These are phyloP conservation scores for Phaenicophaeus curvirostris DNA, from an alignment of 2,797 vertebrate genomes.

Conservation along the genomic window DNA sequence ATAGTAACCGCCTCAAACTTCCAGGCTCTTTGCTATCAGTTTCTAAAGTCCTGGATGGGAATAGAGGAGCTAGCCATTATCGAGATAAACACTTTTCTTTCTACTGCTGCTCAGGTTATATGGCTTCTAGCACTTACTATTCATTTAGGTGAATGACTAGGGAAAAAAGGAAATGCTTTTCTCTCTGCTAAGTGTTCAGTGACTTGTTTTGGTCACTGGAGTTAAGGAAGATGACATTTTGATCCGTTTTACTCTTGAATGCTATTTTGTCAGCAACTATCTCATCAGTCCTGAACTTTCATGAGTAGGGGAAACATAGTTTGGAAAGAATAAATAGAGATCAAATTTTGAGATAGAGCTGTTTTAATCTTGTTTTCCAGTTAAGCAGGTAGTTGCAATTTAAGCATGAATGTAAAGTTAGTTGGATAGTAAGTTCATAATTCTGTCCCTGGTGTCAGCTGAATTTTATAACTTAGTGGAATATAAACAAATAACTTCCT, in stretches of 20 bases:
- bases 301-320: background rate
- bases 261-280: background rate
- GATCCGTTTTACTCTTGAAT: background rate
- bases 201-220: background rate
- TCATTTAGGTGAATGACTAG: background rate
- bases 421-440: background rate
- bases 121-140: background rate
- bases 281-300: background rate
- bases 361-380: background rate
- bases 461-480: background rate
- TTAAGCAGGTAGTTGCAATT: background rate
- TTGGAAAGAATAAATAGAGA: background rate
- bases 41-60: background rate
- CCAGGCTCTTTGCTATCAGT: background rate
- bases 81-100: background rate
- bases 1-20: background rate
- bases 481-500: background rate
- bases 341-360: background rate
- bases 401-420: background rate
- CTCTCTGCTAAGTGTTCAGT: background rate
- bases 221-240: background rate
- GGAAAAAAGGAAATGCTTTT: background rate
- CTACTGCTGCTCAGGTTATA: background rate
- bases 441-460: background rate
- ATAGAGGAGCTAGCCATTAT: background rate